These are phyloP conservation scores for Lonchura striata DNA, from an alignment of 2,113 vertebrate species.

Conservation along the genomic window DNA sequence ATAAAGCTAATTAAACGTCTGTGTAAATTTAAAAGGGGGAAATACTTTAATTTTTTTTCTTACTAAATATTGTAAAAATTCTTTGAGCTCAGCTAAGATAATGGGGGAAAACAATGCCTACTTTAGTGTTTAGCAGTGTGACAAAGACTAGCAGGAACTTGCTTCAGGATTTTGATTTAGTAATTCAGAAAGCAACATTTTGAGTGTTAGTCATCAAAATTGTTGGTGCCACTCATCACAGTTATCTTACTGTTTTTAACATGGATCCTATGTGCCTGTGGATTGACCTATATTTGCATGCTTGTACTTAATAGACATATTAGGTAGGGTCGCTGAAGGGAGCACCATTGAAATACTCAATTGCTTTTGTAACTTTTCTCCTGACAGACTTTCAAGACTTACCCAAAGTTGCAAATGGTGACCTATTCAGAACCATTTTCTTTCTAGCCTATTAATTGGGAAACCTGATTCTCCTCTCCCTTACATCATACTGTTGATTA, in stretches of 20 bases:
- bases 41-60: conserved; percentile 91
- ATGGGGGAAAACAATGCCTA: conserved; percentile 74
- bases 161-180: conserved; percentile 78
- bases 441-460: conserved; percentile 49
- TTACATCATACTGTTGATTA: conserved; percentile 26
- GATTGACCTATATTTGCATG: conserved; percentile 81
- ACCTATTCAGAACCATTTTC: conserved; percentile 69
- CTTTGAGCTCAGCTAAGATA: conserved; percentile 84
- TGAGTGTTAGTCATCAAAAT: conserved; percentile 74
- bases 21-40: conserved; percentile 91
- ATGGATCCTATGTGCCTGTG: conserved; percentile 83
- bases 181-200: conserved; percentile 72
- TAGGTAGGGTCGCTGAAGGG: conserved; percentile 75
- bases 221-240: conserved; percentile 77
- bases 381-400: conserved; percentile 56
- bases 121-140: conserved; percentile 79
- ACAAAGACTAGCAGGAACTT: conserved; percentile 78
- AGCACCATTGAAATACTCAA: conserved; percentile 73
- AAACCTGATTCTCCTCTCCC: conserved; percentile 19
- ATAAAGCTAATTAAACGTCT: conserved; percentile 96
- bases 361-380: conserved; percentile 59
- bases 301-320: conserved; percentile 80
- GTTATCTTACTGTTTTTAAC: conserved; percentile 78
- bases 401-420: conserved; percentile 69
- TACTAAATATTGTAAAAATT: conserved; percentile 87